Evolutionary conservation across 2,888 invertebrate genomes (phyloP), one percentile per base, ranked within the genome.

Genomic region (Dromius quadrimaculatus): DNA sequence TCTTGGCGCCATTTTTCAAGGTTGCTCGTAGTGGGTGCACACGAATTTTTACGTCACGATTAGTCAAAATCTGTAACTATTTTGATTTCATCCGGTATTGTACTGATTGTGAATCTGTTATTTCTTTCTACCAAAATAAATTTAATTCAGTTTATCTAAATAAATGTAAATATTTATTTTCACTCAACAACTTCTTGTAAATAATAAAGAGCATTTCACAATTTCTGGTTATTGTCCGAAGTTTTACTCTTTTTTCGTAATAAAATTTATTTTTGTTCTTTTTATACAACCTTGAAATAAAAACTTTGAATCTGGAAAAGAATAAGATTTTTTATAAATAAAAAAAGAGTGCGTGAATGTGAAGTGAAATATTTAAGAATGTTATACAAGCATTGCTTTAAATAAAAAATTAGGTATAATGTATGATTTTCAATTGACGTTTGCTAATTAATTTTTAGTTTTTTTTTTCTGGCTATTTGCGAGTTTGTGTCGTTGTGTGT

Each of bases 1-100:
- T 47, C 64, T 64, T 54, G 65, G 38, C 38, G 65, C 50, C 54
- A 65, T 19, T 65, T 54, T 50, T 54, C 50, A 65, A 54, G 65
- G 50, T 54, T n/a, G 20, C 1, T 11, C 20, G 11, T 38, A 23
- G 65, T 65, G 65, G 47, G 65, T 47, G 65, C 47, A 38, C 32
- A 41, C 38, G 38, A 13, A 41, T 41, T 62, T 41, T 62, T 62
- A 41, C n/a, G n/a, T 62, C 38, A 62, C 38, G 5, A 22, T 43
- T 23, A 28, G 15, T 34, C 2, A 34, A 64, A 64, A 64, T 47
- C 17, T 43, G 13, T 15, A 19, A 59, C 43, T 62, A 62, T 64
- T 47, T 64, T 45, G 32, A 64, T 64, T 34, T 64, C 47, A 64
- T 64, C 64, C 45, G 64, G 64, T 45, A 47, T 64, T 64, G 64